A percentile compares a stretch with the other conserved stretches of the same genome.
Evolutionary conservation across 2,888 invertebrate species (phyloP).

Genomic region (Lasioglossum malachurum): DNA sequence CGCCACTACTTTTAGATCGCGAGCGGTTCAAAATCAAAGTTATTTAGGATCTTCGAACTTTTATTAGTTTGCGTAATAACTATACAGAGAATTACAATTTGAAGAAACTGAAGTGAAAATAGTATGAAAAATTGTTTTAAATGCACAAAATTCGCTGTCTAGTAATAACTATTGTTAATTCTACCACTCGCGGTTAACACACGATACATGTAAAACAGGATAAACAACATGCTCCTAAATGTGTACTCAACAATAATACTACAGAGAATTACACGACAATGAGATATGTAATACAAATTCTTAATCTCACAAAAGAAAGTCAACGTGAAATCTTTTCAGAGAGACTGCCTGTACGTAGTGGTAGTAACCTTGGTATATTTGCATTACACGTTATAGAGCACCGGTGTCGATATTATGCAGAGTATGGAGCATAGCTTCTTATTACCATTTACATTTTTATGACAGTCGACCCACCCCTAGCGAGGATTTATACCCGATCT

Average conservation of each 20-base stretch:
- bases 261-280: background rate
- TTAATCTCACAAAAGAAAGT: background rate
- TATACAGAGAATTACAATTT: too few relatives aligned
- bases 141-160: too few relatives aligned
- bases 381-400: conserved; percentile 33
- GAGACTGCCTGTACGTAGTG: background rate
- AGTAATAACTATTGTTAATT: background rate
- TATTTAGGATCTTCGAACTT: background rate
- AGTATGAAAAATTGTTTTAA: too few relatives aligned
- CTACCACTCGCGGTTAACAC: background rate
- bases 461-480: conserved; percentile 33
- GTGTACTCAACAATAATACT: background rate
- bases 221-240: background rate
- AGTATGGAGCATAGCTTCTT: conserved; percentile 12
- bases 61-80: background rate
- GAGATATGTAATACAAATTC: background rate
- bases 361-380: conserved; percentile 27
- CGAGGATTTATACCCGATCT: conserved; percentile 35
- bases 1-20: conserved; percentile 3
- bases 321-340: background rate
- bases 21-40: background rate
- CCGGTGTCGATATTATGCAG: conserved; percentile 46
- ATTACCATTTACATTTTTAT: conserved; percentile 60
- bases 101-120: too few relatives aligned
- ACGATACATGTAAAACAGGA: background rate